Conservation (phyloP, 2,797 vertebrate genomes). For the Adelosebastes latens region DNA sequence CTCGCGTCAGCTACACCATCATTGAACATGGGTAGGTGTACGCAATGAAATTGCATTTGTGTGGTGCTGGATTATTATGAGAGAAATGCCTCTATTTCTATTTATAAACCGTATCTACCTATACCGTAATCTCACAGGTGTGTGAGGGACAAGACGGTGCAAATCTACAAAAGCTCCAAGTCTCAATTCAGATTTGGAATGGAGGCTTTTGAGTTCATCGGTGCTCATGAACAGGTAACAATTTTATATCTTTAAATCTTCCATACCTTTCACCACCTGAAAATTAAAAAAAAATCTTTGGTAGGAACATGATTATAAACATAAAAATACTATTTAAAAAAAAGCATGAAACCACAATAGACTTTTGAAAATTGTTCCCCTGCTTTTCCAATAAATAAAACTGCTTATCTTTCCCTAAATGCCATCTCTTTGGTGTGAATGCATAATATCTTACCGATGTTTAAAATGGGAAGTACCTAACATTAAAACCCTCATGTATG, state of each 20-base stretch:
- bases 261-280: not conserved
- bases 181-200: conserved; percentile 65
- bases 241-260: not conserved
- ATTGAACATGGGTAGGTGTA: conserved; percentile 58
- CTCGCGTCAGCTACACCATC: conserved; percentile 62
- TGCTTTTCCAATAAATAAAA: not conserved
- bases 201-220: conserved; percentile 74
- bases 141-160: conserved; percentile 52
- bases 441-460: not conserved
- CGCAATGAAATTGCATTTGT: not conserved
- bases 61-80: not conserved
- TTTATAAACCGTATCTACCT: not conserved
- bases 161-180: conserved; percentile 43
- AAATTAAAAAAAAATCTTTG: not conserved
- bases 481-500: not conserved
- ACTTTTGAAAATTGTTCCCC: not conserved
- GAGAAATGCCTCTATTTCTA: not conserved
- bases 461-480: not conserved
- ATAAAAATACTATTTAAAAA: too few species aligned
- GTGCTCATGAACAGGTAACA: conserved; percentile 59
- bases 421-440: not conserved
- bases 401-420: not conserved
- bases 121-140: conserved; percentile 39
- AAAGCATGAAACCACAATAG: not conserved
- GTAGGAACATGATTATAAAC: too few species aligned